Base-by-base conservation (phyloP, 2,888 invertebrate species). In the Lordiphosa fenestrarum region DNA sequence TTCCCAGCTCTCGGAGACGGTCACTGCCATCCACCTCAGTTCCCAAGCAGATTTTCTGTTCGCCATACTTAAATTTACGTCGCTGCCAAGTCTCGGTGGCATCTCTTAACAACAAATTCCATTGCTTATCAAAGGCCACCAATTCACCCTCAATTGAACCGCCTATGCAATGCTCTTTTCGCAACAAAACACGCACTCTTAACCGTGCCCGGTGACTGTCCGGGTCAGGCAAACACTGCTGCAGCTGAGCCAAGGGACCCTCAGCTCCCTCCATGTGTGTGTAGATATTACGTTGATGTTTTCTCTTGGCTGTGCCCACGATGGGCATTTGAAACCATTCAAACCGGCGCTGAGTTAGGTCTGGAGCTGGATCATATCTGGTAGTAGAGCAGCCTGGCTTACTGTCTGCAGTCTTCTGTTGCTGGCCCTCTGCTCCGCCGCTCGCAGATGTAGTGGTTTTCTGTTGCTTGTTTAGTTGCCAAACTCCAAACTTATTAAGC, bases 71-170 rank as follows among this genome's bases (percentile, higher is more conserved):
- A 53, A 74, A 86, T 68, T 90, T 90, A 7, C 93, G 92, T 66
- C 94, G 91, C 50, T 91, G 92, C 94, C 96, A 97, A 3, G 93
- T 90, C 90, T 98, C 98, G 25, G 93, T 91, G 2, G 96, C 96
- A 86, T 97, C 95, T 55, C 92, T 92, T 51, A 98, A 90, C 4
- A 95, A 94, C 75, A 98, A 88, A 90, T 98, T 98, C 95, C 96
- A 97, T 88, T 97, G 96, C 86, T 95, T 97, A 90, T 98, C 98
- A 89, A 96, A 98, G 2, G 95, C 95, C 13, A 94, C 92, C 23
- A 98, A 90, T 71, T 92, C 94, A 1, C 95, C 98, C 63, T 93
- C 92, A 61, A 96, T 92, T 62, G 92, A 92, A 3, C 98, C 97
- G 53, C 97, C 91, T 21, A 97, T 90, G 9, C 93, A 93, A 36